phyloP scores from a whole-genome alignment of 2,888 invertebrate genomes.

The Electrophaes corylata region DNA sequence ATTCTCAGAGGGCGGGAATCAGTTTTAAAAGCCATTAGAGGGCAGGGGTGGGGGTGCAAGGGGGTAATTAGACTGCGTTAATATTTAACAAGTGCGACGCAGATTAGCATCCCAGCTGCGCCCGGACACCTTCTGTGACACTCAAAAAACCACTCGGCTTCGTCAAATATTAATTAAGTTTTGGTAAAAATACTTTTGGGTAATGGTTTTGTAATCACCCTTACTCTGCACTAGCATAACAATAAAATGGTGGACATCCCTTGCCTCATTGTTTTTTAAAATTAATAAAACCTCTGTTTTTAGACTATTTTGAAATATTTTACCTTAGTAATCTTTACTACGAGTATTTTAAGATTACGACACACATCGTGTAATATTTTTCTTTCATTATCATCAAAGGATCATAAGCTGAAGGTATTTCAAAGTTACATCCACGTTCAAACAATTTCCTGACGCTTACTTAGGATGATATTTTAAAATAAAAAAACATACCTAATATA shows the following conservation, averaged over 20 bases:
- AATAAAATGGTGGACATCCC: too few relatives aligned
- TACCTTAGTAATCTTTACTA: too few relatives aligned
- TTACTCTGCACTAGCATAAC: not conserved
- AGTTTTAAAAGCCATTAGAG: constrained; percentile 85
- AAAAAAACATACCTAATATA: not conserved
- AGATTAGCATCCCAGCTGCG: constrained; percentile 80
- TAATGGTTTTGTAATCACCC: constrained; percentile 58
- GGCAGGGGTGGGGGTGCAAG: constrained; percentile 49
- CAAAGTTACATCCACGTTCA: not conserved
- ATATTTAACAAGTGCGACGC: constrained; percentile 83
- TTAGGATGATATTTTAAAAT: not conserved
- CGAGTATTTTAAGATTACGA: too few relatives aligned
- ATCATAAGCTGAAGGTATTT: not conserved
- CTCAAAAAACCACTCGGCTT: constrained; percentile 76
- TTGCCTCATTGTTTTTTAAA: too few relatives aligned
- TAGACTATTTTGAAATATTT: too few relatives aligned
- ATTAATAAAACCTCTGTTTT: too few relatives aligned
- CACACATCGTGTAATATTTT: constrained; percentile 44
- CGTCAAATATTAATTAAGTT: constrained; percentile 77
- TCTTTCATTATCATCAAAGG: constrained; percentile 48
- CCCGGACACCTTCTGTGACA: constrained; percentile 69
- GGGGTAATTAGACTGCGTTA: constrained; percentile 82
- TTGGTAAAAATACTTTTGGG: constrained; percentile 56
- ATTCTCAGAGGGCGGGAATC: constrained; percentile 80
- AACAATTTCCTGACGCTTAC: not conserved